Conservation (phyloP, 1,140 invertebrate genomes). For the Procambarus clarkii region DNA sequence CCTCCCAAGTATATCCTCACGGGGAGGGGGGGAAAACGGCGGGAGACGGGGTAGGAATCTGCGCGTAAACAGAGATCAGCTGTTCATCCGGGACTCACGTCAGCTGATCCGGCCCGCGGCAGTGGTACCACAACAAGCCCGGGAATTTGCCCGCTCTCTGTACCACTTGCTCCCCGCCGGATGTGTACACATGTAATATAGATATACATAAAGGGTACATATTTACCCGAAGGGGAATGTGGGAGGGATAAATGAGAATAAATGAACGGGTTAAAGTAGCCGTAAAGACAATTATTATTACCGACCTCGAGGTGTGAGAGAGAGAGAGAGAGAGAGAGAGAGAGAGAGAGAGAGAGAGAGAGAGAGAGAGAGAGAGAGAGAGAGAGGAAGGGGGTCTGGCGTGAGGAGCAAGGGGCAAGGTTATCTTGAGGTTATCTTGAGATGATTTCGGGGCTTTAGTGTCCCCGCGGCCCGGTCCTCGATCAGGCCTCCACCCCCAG, state of each 20-base stretch:
- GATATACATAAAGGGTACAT: no score
- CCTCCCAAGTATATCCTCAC: no score
- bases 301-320: not conserved
- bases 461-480: no score
- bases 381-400: not conserved
- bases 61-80: not conserved
- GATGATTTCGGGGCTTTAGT: no score
- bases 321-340: not conserved
- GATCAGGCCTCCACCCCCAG: no score
- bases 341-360: constrained; percentile 9
- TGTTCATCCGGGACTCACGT: not conserved
- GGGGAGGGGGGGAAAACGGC: not conserved
- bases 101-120: not conserved
- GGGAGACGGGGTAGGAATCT: not conserved
- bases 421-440: no score
- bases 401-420: not conserved
- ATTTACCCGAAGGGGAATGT: no score
- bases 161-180: not conserved
- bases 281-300: no score
- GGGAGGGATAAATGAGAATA: no score
- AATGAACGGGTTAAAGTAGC: no score
- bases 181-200: no score
- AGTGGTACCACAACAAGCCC: not conserved
- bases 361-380: not conserved
- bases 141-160: not conserved